Conservation (phyloP, 2,113 vertebrate genomes). For the Ophiodon elongatus region DNA sequence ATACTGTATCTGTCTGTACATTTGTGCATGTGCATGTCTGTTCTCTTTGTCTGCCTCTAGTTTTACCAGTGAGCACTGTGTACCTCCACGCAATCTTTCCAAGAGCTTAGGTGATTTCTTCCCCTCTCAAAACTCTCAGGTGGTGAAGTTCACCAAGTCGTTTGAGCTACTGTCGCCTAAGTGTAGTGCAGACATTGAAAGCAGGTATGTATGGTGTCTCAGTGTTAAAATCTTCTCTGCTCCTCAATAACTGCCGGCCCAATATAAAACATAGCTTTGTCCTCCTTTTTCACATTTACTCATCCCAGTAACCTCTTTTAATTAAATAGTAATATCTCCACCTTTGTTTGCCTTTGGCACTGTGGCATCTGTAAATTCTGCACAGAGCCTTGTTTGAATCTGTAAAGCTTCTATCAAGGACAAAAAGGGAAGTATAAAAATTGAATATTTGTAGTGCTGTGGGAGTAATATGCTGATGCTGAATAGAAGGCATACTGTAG, state of each 20-base stretch:
- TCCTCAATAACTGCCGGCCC: constrained; percentile 14
- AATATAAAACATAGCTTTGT: constrained; percentile 6
- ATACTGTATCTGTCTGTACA: not conserved
- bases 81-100: not conserved
- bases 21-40: constrained; percentile 20
- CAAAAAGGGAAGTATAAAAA: constrained; percentile 41
- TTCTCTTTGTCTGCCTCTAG: not conserved
- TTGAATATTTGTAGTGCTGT: constrained; percentile 45
- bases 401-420: constrained; percentile 48
- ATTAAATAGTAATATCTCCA: constrained; percentile 15
- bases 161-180: constrained; percentile 99
- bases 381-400: constrained; percentile 30
- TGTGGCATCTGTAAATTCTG: constrained; percentile 1
- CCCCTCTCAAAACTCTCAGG: constrained; percentile 82
- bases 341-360: constrained; percentile 16
- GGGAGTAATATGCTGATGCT: constrained; percentile 62
- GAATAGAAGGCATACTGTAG: constrained; percentile 58
- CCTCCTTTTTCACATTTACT: constrained; percentile 6
- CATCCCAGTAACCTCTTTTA: constrained; percentile 25
- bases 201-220: constrained; percentile 85
- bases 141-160: constrained; percentile 99
- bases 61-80: constrained; percentile 8
- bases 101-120: constrained; percentile 28
- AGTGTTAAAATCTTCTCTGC: not conserved
- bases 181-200: constrained; percentile 95